Conservation (phyloP, 2,113 vertebrate species). For the Symphodus melops region DNA sequence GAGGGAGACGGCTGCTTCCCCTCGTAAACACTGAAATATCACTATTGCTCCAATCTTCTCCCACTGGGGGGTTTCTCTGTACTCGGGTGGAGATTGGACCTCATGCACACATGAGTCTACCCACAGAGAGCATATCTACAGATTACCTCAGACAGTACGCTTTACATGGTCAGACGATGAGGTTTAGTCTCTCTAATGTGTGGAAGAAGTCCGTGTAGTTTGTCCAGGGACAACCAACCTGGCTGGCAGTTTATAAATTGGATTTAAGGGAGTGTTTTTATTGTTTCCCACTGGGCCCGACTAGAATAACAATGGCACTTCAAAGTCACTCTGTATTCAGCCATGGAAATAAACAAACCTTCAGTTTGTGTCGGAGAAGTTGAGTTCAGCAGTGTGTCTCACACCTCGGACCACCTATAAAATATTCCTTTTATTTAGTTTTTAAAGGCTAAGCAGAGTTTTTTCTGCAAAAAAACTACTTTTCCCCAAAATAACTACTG, state of each 20-base stretch:
- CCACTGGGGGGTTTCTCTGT: conserved; percentile 21
- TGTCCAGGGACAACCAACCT: conserved; percentile 66
- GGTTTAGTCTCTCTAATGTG: conserved; percentile 71
- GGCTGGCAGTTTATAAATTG: conserved; percentile 82
- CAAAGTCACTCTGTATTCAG: conserved; percentile 74
- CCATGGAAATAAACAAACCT: conserved; percentile 71
- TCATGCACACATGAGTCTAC: conserved; percentile 20
- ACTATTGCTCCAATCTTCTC: conserved; percentile 20
- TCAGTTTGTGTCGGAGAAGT: conserved; percentile 57
- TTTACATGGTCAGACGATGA: conserved; percentile 64
- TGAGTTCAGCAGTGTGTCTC: conserved; percentile 53
- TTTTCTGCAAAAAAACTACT: too few relatives aligned
- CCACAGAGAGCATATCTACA: conserved; percentile 35
- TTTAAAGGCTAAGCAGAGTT: conserved; percentile 18
- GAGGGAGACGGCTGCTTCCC: conserved; percentile 7
- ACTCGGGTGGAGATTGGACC: conserved; percentile 15
- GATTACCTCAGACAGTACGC: conserved; percentile 32
- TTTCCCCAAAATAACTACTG: too few relatives aligned
- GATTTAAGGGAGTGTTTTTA: conserved; percentile 77
- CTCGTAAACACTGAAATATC: conserved; percentile 27
- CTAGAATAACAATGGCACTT: conserved; percentile 80
- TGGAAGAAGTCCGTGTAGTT: conserved; percentile 70
- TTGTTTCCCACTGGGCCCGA: conserved; percentile 73
- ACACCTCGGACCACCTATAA: conserved; percentile 38
- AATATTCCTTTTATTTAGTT: background rate